These are phyloP conservation scores for Porites australiensis DNA, from an alignment of 64 coral and sea anemone species.

Conservation along the genomic window DNA sequence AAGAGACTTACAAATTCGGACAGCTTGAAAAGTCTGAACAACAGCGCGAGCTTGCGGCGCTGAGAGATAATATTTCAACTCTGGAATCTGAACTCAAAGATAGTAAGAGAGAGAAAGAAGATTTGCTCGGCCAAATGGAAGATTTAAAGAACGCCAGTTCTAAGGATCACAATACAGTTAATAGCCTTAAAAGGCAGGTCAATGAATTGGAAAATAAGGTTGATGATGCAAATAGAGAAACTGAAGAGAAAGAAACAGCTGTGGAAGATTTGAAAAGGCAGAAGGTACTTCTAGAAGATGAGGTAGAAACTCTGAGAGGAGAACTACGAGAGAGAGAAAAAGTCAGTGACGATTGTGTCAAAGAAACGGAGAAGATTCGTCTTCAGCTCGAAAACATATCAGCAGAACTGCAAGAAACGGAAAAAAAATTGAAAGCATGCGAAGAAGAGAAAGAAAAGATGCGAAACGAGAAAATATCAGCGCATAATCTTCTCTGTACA, in stretches of 20 bases:
- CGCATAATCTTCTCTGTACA: constrained; percentile 80
- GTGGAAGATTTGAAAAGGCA: constrained; percentile 55
- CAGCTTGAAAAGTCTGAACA: constrained; percentile 45
- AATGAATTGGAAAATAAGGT: constrained; percentile 70
- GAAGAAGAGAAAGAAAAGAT: constrained; percentile 85
- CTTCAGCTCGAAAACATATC: constrained; percentile 33
- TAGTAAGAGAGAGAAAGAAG: constrained; percentile 55
- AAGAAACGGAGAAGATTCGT: constrained; percentile 51
- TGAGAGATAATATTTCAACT: constrained; percentile 55
- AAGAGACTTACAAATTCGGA: constrained; percentile 27
- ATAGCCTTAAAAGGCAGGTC: constrained; percentile 48
- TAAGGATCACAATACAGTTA: constrained; percentile 66
- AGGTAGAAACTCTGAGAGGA: constrained; percentile 58
- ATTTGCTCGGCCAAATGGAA: constrained; percentile 60
- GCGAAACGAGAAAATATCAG: constrained; percentile 76
- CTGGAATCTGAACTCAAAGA: constrained; percentile 70
- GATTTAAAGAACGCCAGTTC: constrained; percentile 78
- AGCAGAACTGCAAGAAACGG: constrained; percentile 21
- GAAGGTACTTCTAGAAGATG: constrained; percentile 22
- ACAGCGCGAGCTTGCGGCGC: constrained; percentile 1
- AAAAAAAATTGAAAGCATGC: constrained; percentile 61
- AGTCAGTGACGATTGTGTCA: constrained; percentile 22
- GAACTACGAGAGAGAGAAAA: constrained; percentile 51
- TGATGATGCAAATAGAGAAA: constrained; percentile 42
- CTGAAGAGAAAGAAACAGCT: constrained; percentile 44